Evolutionary conservation across 2,113 vertebrate species (phyloP), one percentile per base, ranked within the genome.

Genomic region (Uria lomvia): DNA sequence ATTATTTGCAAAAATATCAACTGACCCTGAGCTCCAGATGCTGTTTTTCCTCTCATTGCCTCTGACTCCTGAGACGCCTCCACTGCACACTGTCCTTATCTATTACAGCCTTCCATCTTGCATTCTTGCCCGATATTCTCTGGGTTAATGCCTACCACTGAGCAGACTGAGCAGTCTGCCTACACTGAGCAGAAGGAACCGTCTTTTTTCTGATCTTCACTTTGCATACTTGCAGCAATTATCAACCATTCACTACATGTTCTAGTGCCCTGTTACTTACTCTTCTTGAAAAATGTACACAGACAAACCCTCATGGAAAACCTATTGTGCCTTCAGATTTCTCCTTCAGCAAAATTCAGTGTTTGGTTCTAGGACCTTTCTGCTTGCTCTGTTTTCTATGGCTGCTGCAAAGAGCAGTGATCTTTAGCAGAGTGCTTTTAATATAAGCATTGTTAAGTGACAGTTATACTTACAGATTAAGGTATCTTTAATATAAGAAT

Each of bases 171-270:
- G n/a, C n/a, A n/a, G n/a, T n/a, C n/a, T n/a, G n/a, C n/a, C n/a
- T n/a, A n/a, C n/a, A n/a, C n/a, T n/a, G n/a, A n/a, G n/a, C n/a
- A n/a, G n/a, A 30, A 36, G 77, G 43, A 65, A 22, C 1, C 0
- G 24, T 36, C 9, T 2, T 4, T 17, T 27, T 24, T 21, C 81
- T 43, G 45, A 4, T 17, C 15, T 34, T 9, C 74, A 11, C 70
- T 68, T 8, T 12, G 56, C 52, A 24, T 15, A 11, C 32, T 5
- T 3, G 2, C 66, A 12, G 74, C 75, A 18, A 2, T 32, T 12
- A 55, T 5, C 27, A 53, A 1, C 55, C 75, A 3, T 2, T 74
- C 66, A 0, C 1, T 1, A 8, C n/a, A 5, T 7, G 9, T 6
- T 24, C 63, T 52, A 88, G 11, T 40, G 77, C 50, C 89, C 74